Base-by-base conservation (phyloP, 2,888 invertebrate species). In the Folsomia manolachei region DNA sequence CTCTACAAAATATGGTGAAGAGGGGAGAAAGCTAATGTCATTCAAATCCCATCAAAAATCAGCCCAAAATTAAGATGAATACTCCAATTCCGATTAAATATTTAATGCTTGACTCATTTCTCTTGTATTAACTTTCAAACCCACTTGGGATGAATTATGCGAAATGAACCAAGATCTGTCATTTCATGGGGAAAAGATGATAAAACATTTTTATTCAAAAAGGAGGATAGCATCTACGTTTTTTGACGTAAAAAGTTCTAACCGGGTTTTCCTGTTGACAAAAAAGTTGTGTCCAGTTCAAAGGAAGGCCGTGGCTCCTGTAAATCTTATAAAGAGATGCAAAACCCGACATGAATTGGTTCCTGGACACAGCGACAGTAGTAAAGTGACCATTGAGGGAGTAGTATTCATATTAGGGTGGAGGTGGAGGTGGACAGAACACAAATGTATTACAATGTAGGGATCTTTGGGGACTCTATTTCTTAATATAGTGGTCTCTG, bases 401-500 rank as follows among this genome's bases (percentile, higher is more conserved):
- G 39, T n/a, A n/a, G n/a, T 39, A 39, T 39, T 39, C 39, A 39
- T 39, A 39, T 39, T 39, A 39, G 39, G 39, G 39, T 39, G 39
- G 39, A 39, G 7, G 14, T 14, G 7, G 39, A 39, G 39, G 39
- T 14, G 39, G 66, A n/a, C 19, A 14, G 66, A 73, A 71, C 76
- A 78, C 77, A 79, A 79, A 80, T 80, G 79, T 78, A 79, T 77
- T 78, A 78, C 76, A 76, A 79, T 80, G 76, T 77, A 77, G 73
- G 72, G 73, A 78, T 79, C 80, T 78, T 77, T 67, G 69, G 80
- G 80, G 80, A 80, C 80, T 78, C 74, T 77, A 78, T 79, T 79
- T 80, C 80, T 80, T 80, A 80, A 80, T 80, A 78, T 80, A 80
- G 80, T 80, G 77, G 74, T 78, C 80, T 75, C 80, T 71, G 73